phyloP scores from a whole-genome alignment of 2,888 invertebrate genomes.

The Malthinus flaveolus region DNA sequence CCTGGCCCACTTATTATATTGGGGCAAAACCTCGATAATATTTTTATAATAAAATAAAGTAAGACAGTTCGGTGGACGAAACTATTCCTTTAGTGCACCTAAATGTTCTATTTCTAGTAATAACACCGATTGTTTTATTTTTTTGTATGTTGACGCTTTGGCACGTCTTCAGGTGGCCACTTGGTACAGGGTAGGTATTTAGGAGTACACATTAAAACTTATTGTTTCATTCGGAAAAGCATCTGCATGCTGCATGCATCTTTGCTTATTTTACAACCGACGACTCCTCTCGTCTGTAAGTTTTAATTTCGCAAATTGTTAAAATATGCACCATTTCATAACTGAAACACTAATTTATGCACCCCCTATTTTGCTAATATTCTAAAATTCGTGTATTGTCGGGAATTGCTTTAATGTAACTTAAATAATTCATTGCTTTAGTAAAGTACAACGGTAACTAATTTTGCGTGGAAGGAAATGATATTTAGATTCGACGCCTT shows the following conservation, averaged over 20 bases:
- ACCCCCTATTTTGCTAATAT: conserved; percentile 6
- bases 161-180: conserved; percentile 73
- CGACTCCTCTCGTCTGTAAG: background rate
- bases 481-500: conserved; percentile 5
- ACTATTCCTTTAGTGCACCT: background rate
- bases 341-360: conserved; percentile 14
- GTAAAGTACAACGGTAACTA: background rate
- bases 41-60: no score
- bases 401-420: conserved; percentile 5
- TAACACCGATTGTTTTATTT: conserved; percentile 40
- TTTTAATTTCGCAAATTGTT: background rate
- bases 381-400: conserved; percentile 7
- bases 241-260: background rate
- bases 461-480: conserved; percentile 6
- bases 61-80: no score
- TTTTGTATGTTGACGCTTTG: conserved; percentile 41
- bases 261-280: background rate
- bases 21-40: no score
- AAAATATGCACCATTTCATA: conserved; percentile 2
- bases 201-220: conserved; percentile 14
- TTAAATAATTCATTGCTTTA: conserved; percentile 2
- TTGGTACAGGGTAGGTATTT: conserved; percentile 87
- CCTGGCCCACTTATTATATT: no score
- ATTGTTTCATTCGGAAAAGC: background rate
- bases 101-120: conserved; percentile 11